Evolutionary conservation across 2,888 invertebrate genomes (phyloP), one percentile per base, ranked within the genome.

Genomic region (Acrobasis repandana): DNA sequence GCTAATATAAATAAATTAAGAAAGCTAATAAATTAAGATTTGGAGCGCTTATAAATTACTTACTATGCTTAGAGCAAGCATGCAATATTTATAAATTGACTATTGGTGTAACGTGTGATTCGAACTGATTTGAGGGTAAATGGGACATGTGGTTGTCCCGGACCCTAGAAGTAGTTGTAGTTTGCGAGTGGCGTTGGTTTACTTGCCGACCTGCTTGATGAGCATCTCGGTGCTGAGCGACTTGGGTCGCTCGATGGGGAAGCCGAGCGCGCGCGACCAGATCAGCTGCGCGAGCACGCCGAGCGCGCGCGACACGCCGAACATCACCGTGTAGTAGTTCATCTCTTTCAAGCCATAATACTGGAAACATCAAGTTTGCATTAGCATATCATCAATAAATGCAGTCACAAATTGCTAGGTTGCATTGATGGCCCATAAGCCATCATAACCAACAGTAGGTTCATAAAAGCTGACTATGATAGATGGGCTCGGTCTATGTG

Each of bases 291-390:
- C 94, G 74, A 96, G 90, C 61, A 96, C 96, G 62, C 98, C 98
- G 48, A 98, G 93, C 0, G 97, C 97, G 77, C 98, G 94, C 0
- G 97, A 97, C 59, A 98, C 97, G 65, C 97, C 98, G 88, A 98
- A 98, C 86, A 98, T 93, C 38, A 98, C 98, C 18, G 98, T 98
- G 94, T 98, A 98, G 93, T 96, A 98, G 91, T 95, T 96, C 97
- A 97, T 97, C 93, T 98, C 97, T 77, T 94, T 97, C 93, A 98
- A 93, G 63, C 97, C 97, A 85, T 96, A 97, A 94, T 97, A 96
- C 96, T 96, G 93, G 0, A 72, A 68, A 58, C 11, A 65, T 56
- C 87, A 79, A 72, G 66, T 67, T 61, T 64, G 2, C 28, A 28
- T 20, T 20, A 20, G 20, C 20, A 20, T 20, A 4, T 20, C 20